These are phyloP conservation scores for Ephialtes manifestator DNA, from an alignment of 2,888 invertebrate genomes.

Conservation along the genomic window DNA sequence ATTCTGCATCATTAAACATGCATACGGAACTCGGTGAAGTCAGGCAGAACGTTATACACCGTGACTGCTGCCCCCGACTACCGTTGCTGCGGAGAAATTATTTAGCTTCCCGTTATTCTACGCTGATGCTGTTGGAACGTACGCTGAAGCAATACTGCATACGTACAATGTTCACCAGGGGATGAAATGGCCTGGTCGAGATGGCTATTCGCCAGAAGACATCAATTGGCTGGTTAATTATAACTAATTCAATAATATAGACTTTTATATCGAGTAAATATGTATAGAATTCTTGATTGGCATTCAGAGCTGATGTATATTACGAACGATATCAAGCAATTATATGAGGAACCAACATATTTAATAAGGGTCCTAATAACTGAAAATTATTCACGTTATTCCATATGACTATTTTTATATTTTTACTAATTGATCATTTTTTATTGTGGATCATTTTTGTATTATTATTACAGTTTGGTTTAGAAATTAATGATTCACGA, in stretches of 20 bases:
- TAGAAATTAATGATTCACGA: too few relatives aligned
- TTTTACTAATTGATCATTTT: too few relatives aligned
- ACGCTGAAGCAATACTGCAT: constrained; percentile 8
- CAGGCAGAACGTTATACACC: constrained; percentile 61
- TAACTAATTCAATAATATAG: constrained; percentile 1
- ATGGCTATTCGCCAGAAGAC: constrained; percentile 37
- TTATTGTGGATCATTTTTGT: too few relatives aligned
- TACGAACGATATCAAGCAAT: neutral
- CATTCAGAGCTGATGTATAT: neutral
- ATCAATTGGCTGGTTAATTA: neutral
- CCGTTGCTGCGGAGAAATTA: constrained; percentile 53
- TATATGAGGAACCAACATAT: neutral
- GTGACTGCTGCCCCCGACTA: constrained; percentile 51
- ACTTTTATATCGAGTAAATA: neutral
- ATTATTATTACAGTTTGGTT: too few relatives aligned
- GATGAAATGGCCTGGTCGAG: constrained; percentile 11
- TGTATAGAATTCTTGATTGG: neutral
- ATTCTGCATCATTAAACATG: constrained; percentile 70
- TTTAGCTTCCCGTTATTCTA: constrained; percentile 59
- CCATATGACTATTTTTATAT: too few relatives aligned
- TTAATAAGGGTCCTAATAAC: too few relatives aligned
- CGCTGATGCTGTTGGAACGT: constrained; percentile 32
- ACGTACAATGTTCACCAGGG: constrained; percentile 2
- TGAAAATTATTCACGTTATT: too few relatives aligned
- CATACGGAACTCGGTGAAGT: constrained; percentile 67